Evolutionary conservation across 1,140 invertebrate species (phyloP), one percentile per base, ranked within the genome.

Genomic region (Drosophila serrata): DNA sequence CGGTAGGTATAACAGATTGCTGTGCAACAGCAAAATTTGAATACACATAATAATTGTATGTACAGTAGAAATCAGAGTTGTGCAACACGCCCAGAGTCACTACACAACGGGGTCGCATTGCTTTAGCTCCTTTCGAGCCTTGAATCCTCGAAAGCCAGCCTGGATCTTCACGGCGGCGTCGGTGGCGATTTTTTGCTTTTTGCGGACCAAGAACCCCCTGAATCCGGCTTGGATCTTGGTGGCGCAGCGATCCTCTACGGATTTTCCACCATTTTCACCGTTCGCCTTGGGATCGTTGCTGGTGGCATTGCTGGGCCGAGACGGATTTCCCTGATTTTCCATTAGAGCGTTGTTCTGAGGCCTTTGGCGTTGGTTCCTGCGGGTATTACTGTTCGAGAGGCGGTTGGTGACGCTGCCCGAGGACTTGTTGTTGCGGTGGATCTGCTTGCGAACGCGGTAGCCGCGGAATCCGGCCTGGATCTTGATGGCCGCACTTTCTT

Each of bases 181-280:
- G 17, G 93, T 92, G 15, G 93, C 94, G 7, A 92, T 88, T 76
- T 95, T 94, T 49, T 94, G 93, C 56, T 94, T 93, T 81, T 95
- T 95, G 19, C 96, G 92, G 7, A 95, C 95, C n/a, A 96, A 92
- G 84, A 95, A 96, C n/a, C 96, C 96, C 1, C 96, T 93, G 17
- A 96, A 93, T 5, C 95, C 95, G 0, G 96, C 96, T 90, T 97
- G 96, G 68, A 97, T 97, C 92, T 96, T 96, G 2, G 95, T 95
- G 1, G 96, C 96, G 27, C 95, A 95, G 51, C 94, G 94, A 80
- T 96, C 94, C 78, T 95, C 94, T 24, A 94, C 74, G 7, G 72
- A 75, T 31, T 60, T 73, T 17, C 49, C 45, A 6, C 57, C 67
- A 56, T 40, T 55, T 37, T 69, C 57, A 19, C 33, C 37, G 31